A percentile compares a stretch with the other conserved stretches of the same genome.
Evolutionary conservation across 2,113 vertebrate genomes (phyloP).

Genomic region (Corythornis cristatus): DNA sequence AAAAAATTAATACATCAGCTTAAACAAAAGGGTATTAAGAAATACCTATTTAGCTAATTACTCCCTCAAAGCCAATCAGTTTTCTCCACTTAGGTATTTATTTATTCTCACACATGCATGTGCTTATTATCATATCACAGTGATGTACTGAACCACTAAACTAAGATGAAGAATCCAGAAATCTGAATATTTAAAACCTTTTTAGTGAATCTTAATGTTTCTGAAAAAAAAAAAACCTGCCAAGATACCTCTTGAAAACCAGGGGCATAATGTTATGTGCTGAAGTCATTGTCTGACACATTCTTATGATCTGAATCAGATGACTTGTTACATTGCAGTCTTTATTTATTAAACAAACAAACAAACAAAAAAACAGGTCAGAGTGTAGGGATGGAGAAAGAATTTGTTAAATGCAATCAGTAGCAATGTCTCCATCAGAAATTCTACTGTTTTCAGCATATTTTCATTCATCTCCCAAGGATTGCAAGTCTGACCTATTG

Average conservation of each 20-base stretch:
- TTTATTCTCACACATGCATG: background rate
- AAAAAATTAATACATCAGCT: background rate
- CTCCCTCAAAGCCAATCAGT: background rate
- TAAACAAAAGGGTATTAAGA: background rate
- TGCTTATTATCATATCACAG: background rate
- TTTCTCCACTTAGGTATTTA: background rate
- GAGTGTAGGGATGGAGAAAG: background rate
- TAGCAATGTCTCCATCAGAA: background rate
- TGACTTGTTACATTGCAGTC: background rate
- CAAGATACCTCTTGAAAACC: background rate
- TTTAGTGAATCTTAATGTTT: background rate
- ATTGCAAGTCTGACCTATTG: background rate
- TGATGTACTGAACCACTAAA: background rate
- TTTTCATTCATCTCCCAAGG: background rate
- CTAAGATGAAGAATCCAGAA: background rate
- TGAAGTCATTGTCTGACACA: background rate
- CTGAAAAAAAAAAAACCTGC: background rate
- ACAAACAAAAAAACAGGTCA: background rate
- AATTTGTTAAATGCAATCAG: background rate
- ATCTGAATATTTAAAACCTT: background rate
- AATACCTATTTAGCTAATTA: background rate
- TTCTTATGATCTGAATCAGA: background rate
- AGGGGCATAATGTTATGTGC: background rate
- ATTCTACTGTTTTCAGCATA: slow-evolving; percentile 17
- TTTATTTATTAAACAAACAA: background rate